Base-by-base conservation (phyloP, 23 tunicate species). In the Styela clava region DNA sequence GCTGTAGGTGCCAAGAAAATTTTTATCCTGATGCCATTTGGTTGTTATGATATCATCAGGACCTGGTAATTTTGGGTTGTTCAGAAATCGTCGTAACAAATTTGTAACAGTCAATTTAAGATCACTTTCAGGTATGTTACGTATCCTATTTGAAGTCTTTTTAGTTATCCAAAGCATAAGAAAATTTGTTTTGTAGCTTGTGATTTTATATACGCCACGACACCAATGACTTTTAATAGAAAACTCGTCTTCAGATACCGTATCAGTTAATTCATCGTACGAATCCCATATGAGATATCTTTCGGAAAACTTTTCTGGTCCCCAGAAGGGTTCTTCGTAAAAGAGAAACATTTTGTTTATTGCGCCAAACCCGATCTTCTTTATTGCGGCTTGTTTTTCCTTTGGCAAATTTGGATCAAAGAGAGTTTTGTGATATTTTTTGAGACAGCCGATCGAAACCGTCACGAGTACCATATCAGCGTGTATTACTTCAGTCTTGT, bases 381-480 rank as follows among this genome's bases (percentile, higher is more conserved):
- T 63, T 21, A 82, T 73, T n/a, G 86, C 68, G 7, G 2, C 3
- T 24, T 44, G 52, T 52, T 87, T 82, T 30, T 37, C 69, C 44
- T 35, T 1, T 2, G 84, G 79, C 0, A 87, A 31, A 33, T 82
- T 16, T 35, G 91, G 91, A 23, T 1, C 7, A 61, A 87, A 87
- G 0, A 82, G 22, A 21, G 37, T 31, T 1, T 30, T 32, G 56
- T 74, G 78, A 37, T 74, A 69, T 51, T 68, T 62, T 36, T 82
- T 74, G 52, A 87, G 44, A 62, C 37, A 30, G 2, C 91, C 91
- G 22, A 87, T 61, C 26, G 91, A 79, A 16, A 82, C 81, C 68
- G 91, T 87, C 16, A 82, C 91, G 25, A 87, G 74, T 31, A 87
- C 86, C 35, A 82, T 78, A 82, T 87, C 91, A 34, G 91, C 91